A percentile compares a stretch with the other conserved stretches of the same genome.
These are phyloP conservation scores for Nibea coibor DNA, from an alignment of 2,113 vertebrate species.

Conservation along the genomic window DNA sequence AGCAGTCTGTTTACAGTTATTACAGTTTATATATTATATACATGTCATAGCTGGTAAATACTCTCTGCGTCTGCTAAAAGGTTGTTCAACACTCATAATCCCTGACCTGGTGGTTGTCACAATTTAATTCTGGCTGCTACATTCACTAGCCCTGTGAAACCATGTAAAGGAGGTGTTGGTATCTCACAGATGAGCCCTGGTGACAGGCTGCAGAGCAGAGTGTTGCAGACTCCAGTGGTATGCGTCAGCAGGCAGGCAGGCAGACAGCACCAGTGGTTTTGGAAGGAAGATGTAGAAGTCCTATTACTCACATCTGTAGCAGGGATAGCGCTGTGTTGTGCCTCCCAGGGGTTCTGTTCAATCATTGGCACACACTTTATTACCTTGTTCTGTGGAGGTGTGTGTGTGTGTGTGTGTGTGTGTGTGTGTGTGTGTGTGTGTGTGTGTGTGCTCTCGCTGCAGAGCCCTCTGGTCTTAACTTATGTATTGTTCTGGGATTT, in stretches of 20 bases:
- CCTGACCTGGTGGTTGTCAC: slow-evolving; percentile 17
- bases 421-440: slow-evolving; percentile 29
- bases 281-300: slow-evolving; percentile 59
- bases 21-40: too few species aligned
- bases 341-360: slow-evolving; percentile 68
- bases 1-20: background rate
- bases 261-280: slow-evolving; percentile 43
- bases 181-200: slow-evolving; percentile 41
- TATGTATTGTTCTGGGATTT: slow-evolving; percentile 35
- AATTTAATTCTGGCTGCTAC: slow-evolving; percentile 27
- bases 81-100: background rate
- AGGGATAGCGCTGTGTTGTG: slow-evolving; percentile 58
- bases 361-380: slow-evolving; percentile 69
- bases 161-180: slow-evolving; percentile 37
- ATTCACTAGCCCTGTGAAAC: slow-evolving; percentile 10
- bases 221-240: slow-evolving; percentile 54
- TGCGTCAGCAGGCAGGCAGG: slow-evolving; percentile 64
- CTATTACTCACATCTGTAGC: slow-evolving; percentile 66
- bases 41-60: background rate
- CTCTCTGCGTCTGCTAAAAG: background rate
- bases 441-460: slow-evolving; percentile 33
- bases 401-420: slow-evolving; percentile 17
- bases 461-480: slow-evolving; percentile 50
- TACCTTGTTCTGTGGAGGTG: slow-evolving; percentile 62
- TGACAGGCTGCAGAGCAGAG: slow-evolving; percentile 35